Base-by-base conservation (phyloP, 1,140 invertebrate species). In the Drosophila trapezifrons region DNA sequence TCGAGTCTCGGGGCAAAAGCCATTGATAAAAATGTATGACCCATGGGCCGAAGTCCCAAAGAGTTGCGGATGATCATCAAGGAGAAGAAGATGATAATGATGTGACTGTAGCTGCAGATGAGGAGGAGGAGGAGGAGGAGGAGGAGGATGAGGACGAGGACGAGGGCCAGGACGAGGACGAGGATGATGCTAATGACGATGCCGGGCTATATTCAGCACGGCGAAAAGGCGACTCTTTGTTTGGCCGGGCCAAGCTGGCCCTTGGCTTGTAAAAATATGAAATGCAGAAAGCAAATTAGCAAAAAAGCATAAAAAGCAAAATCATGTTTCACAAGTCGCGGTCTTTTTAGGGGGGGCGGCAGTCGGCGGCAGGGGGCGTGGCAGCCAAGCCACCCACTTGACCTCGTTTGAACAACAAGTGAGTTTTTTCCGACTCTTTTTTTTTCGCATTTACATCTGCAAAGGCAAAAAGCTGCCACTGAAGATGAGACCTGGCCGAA, bases 311-410 rank as follows among this genome's bases (percentile, higher is more conserved):
- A 87, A 87, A 87, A 83, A 87, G 83, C 79, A 80, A 87, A 87
- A 87, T 87, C 83, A 87, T 87, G 83, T 87, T 87, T 83, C 83
- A 87, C 84, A 87, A 80, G 76, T 83, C 76, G 79, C 76, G 72
- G 46, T 55, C 64, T 37, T 22, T 52, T 37, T 10, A 8, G 35
- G 13, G 13, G 29, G 32, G 37, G 35, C 25, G 49, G 15, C n/a
- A n/a, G n/a, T n/a, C n/a, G n/a, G n/a, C n/a, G 4, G 17, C 13
- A 54, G 32, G 43, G 46, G 71, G 71, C 32, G 72, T 58, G 55
- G 20, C 54, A 42, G 58, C 40, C 62, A 63, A 59, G 77, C 81
- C 78, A 46, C 83, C 84, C 83, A 87, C 83, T 87, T 87, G 83
- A 87, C 83, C 83, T 87, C 79, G 76, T 87, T 87, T 87, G 52